Conservation (phyloP, 1,140 invertebrate genomes). For the Laupala kohalensis region DNA sequence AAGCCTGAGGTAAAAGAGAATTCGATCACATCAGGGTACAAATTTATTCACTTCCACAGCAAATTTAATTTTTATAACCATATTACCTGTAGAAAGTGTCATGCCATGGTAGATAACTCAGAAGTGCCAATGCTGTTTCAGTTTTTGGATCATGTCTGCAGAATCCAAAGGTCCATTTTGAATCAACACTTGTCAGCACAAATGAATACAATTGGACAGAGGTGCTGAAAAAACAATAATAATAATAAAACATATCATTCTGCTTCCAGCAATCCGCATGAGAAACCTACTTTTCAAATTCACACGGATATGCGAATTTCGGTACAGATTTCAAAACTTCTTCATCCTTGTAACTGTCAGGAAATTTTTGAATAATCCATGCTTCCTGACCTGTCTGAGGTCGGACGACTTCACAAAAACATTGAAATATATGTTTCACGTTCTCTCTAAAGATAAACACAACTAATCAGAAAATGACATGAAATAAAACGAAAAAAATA, state of each 20-base stretch:
- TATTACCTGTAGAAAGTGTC: slow-evolving; percentile 79
- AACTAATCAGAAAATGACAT: neutral
- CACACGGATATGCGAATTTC: slow-evolving; percentile 74
- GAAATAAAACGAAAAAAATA: neutral
- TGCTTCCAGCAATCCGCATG: neutral
- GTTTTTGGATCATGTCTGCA: slow-evolving; percentile 79
- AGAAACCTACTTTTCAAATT: slow-evolving; percentile 55
- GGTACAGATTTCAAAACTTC: slow-evolving; percentile 67
- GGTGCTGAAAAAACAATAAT: slow-evolving; percentile 35
- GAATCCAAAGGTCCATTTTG: slow-evolving; percentile 92
- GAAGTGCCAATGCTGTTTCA: slow-evolving; percentile 58
- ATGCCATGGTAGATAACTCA: slow-evolving; percentile 87
- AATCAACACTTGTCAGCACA: slow-evolving; percentile 82
- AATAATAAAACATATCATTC: neutral
- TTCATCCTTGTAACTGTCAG: slow-evolving; percentile 55
- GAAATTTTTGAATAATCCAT: slow-evolving; percentile 65
- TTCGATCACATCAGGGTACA: neutral
- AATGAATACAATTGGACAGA: slow-evolving; percentile 80
- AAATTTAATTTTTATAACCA: neutral
- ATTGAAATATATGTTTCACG: slow-evolving; percentile 66
- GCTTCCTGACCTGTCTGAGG: slow-evolving; percentile 43
- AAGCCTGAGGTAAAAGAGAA: slow-evolving; percentile 27
- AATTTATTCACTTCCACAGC: neutral
- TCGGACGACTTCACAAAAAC: slow-evolving; percentile 67
- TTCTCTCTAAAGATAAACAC: slow-evolving; percentile 48